Conservation (phyloP, 2,113 vertebrate species). For the Meles meles region DNA sequence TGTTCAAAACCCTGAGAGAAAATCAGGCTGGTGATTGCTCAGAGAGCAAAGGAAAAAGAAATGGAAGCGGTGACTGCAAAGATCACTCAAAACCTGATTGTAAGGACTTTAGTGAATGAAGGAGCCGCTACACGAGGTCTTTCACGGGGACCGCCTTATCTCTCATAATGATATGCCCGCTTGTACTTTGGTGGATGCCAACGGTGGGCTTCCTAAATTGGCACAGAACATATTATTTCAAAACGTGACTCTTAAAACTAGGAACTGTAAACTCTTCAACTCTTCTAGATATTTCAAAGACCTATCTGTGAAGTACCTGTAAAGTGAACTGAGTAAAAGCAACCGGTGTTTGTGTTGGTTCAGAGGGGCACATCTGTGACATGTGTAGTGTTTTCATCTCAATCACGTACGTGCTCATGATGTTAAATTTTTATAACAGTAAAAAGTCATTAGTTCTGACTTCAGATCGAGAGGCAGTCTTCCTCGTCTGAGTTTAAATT, state of each 20-base stretch:
- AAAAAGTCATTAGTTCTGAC: background rate
- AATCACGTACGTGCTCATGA: background rate
- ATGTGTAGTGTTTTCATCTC: background rate
- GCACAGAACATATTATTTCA: background rate
- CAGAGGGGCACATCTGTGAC: background rate
- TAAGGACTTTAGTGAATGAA: background rate
- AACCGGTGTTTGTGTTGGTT: background rate
- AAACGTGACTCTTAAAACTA: background rate
- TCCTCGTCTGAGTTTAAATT: background rate
- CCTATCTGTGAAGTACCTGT: background rate
- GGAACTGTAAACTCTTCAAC: background rate
- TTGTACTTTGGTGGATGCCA: background rate
- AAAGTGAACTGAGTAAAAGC: background rate
- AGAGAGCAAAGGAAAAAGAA: background rate
- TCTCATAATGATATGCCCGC: background rate
- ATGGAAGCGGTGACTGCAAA: background rate
- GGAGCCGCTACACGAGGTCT: background rate
- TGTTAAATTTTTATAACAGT: background rate
- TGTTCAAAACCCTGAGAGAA: background rate
- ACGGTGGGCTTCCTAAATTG: background rate
- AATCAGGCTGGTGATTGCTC: background rate
- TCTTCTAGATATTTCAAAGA: background rate
- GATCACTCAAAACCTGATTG: background rate
- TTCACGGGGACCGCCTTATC: background rate
- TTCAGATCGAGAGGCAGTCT: conserved; percentile 5